Base-by-base conservation (phyloP, 2,113 vertebrate genomes). In the Muscicapa adusta region DNA sequence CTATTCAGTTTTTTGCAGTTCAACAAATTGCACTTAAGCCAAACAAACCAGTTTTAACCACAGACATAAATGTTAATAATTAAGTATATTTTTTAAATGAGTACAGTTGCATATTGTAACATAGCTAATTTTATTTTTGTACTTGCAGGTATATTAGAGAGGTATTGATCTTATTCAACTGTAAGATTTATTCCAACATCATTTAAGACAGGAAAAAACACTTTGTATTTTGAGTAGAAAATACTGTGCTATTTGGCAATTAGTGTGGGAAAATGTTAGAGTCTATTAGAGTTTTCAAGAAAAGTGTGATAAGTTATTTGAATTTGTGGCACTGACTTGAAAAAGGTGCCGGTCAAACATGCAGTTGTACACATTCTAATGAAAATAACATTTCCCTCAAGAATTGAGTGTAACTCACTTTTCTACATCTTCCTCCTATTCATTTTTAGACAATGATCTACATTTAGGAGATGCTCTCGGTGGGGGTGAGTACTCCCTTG, bases 381-480 rank as follows among this genome's bases (percentile, higher is more conserved):
- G 51, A 89, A 84, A 75, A 29, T 23, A n/a, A 15, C 1, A 60
- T 86, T 87, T 74, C n/a, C 22, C 14, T 57, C 45, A 38, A 65
- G 16, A 72, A 23, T 4, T 54, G 18, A 36, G 25, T 26, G 33
- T n/a, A 40, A 73, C 31, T 91, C 72, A 72, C 19, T 85, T 73
- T 61, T 91, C 4, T 78, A 11, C 14, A 36, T 57, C 61, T 82
- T 57, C 9, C 18, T 86, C 25, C 11, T 66, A 75, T 76, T 74
- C 7, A 18, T 85, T 92, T 96, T 88, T 58, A 96, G 93, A 94
- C 86, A 92, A 92, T 7, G 95, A 96, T 28, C 73, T 97, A 31
- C 67, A 97, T 66, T 94, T 97, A 93, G 95, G 92, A 93, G 95
- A 97, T 72, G 94, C 88, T 18, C 26, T 94, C 56, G 87, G 82